Percentiles rank a stretch among this genome's conserved stretches.
Conservation (phyloP, 2,113 vertebrate genomes). For the Hippotragus niger region DNA sequence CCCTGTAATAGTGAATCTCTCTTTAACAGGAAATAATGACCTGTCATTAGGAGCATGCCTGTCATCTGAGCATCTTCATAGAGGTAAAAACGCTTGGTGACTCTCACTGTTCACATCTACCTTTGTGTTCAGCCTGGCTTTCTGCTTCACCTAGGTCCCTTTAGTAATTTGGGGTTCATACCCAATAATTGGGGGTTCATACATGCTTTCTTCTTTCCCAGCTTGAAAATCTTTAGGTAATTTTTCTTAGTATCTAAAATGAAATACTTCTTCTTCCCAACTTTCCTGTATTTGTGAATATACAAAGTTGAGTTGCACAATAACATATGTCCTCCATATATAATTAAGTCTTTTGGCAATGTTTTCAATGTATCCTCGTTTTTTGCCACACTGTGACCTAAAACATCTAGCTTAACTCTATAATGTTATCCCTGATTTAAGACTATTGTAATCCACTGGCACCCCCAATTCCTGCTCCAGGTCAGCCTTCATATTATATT, state of each 20-base stretch:
- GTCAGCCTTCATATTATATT: neutral
- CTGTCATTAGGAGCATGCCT: neutral
- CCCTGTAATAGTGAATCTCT: neutral
- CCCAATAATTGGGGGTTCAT: neutral
- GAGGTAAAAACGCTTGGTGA: neutral
- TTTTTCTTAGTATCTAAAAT: neutral
- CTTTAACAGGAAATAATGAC: neutral
- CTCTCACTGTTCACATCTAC: neutral
- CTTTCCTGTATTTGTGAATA: neutral
- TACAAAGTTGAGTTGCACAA: neutral
- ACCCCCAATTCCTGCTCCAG: neutral
- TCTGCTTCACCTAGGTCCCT: neutral
- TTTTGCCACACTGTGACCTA: neutral
- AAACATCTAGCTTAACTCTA: neutral
- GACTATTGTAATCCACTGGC: neutral
- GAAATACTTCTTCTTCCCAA: neutral
- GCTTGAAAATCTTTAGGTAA: neutral
- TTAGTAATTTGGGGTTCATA: neutral
- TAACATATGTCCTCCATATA: neutral
- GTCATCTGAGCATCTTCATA: neutral
- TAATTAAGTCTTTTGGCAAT: neutral
- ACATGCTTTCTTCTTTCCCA: neutral
- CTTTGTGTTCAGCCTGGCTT: neutral
- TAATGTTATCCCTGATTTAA: neutral
- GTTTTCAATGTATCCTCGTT: neutral